Base-by-base conservation (phyloP, 2,888 invertebrate genomes). In the Temnothorax ravouxi region DNA sequence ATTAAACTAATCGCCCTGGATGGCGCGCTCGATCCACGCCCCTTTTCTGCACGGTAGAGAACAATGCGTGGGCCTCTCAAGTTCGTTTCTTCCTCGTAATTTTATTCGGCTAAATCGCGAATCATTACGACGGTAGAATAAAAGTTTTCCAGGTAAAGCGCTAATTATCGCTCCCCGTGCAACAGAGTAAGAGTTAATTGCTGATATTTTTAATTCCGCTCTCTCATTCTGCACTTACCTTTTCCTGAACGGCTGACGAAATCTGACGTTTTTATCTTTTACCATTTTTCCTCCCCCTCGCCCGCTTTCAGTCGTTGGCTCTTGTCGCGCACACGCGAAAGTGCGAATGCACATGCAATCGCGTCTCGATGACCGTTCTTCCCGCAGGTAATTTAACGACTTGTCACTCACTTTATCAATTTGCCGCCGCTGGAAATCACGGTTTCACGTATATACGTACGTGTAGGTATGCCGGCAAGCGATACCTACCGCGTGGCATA, bases 401-500 rank as follows among this genome's bases (percentile, higher is more conserved):
- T 93, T 94, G 93, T 93, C 94, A 93, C 91, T 92, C 88, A 92
- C 92, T 93, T 93, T 93, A 93, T 94, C 93, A 93, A 93, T 93
- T 94, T 90, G 90, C 90, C 91, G 85, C 88, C 86, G 86, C 80
- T 86, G 86, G 86, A 88, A 85, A 86, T 84, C 87, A 64, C 84
- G 80, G 83, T 69, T 86, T 85, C 87, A 88, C 77, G 85, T 86
- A 87, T 87, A 86, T 84, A 88, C 77, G 85, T 86, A 87, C 88
- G 87, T 84, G 66, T 85, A 89, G 83, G 86, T 85, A n/a, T n/a
- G 84, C 86, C 84, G 80, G 83, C 56, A 80, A 66, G 79, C 79
- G 86, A 83, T 88, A 84, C 85, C 86, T 86, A 85, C 86, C 86
- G 74, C 80, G 84, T 11, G 59, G 84, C 76, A 8, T 77, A 77